A percentile compares a stretch with the other conserved stretches of the same genome.
Evolutionary conservation across 2,797 vertebrate genomes (phyloP).

Genomic region (Ceyx erithaca): DNA sequence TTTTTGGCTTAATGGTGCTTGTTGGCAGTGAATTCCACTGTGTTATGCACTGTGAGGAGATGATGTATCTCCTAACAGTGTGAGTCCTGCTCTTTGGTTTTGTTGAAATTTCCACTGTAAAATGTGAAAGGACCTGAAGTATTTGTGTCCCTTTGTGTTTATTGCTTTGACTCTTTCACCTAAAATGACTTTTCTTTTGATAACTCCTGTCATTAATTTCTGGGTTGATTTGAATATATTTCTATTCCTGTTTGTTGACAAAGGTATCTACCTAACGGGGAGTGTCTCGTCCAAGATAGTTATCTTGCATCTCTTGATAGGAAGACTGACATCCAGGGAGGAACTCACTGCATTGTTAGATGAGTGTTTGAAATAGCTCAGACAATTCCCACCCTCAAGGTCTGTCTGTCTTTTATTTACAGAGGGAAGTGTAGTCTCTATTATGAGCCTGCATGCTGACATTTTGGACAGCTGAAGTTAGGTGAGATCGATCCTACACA

Average conservation of each 20-base stretch:
- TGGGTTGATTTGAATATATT: not conserved
- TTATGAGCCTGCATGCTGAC: not conserved
- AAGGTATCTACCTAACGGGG: not conserved
- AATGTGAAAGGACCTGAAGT: not conserved
- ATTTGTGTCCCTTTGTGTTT: not conserved
- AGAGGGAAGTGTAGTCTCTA: not conserved
- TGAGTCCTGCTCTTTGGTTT: not conserved
- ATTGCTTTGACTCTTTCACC: not conserved
- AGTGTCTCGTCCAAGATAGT: not conserved
- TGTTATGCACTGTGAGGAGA: not conserved
- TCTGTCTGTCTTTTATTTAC: not conserved
- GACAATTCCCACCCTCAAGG: not conserved
- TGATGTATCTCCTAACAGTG: not conserved
- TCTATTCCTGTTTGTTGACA: not conserved
- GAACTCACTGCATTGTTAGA: not conserved
- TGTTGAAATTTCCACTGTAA: not conserved
- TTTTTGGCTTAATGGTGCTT: not conserved
- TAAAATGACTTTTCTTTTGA: not conserved
- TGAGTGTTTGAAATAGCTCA: not conserved
- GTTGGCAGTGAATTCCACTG: not conserved
- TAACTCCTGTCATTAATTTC: not conserved
- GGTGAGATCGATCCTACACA: not conserved
- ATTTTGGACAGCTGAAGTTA: conserved; percentile 23
- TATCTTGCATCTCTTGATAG: not conserved
- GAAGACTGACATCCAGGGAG: not conserved